A percentile compares a stretch with the other conserved stretches of the same genome.
These are phyloP conservation scores for Pyralis farinalis DNA, from an alignment of 2,888 invertebrate genomes.

Conservation along the genomic window DNA sequence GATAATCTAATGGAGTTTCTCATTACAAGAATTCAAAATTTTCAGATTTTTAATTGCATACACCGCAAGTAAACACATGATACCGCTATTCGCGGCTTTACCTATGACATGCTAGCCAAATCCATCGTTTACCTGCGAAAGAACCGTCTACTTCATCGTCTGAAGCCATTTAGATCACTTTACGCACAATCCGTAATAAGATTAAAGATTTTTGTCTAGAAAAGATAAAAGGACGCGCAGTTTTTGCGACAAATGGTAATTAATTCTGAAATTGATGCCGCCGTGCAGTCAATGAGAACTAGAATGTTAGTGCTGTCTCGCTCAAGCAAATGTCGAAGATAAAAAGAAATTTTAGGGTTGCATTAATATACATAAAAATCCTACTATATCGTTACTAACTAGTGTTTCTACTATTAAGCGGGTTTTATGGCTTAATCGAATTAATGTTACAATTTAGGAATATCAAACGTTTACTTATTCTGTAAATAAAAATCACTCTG, in stretches of 20 bases:
- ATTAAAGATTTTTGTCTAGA: conserved; percentile 64
- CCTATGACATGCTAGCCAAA: conserved; percentile 80
- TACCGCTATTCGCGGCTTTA: conserved; percentile 81
- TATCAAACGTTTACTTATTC: too few species aligned
- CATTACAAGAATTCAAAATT: conserved; percentile 38
- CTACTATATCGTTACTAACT: conserved; percentile 18
- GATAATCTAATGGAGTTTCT: conserved; percentile 23
- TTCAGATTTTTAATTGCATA: conserved; percentile 77
- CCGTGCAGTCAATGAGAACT: conserved; percentile 76
- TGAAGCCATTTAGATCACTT: conserved; percentile 86
- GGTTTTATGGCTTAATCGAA: too few species aligned
- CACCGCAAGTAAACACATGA: conserved; percentile 82
- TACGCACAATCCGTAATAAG: conserved; percentile 56
- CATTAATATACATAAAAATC: conserved; percentile 10
- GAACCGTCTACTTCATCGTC: conserved; percentile 94
- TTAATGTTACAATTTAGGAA: too few species aligned
- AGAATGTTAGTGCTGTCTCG: conserved; percentile 56
- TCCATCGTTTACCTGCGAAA: conserved; percentile 88
- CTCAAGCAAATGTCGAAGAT: conserved; percentile 39
- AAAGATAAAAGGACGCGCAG: conserved; percentile 79
- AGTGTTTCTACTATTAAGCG: too few species aligned
- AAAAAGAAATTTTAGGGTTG: conserved; percentile 41
- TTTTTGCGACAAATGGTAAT: conserved; percentile 81
- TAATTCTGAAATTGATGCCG: conserved; percentile 82
- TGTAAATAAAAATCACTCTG: too few species aligned